These are phyloP conservation scores for Callipepla californica DNA, from an alignment of 2,113 vertebrate genomes.

Conservation along the genomic window DNA sequence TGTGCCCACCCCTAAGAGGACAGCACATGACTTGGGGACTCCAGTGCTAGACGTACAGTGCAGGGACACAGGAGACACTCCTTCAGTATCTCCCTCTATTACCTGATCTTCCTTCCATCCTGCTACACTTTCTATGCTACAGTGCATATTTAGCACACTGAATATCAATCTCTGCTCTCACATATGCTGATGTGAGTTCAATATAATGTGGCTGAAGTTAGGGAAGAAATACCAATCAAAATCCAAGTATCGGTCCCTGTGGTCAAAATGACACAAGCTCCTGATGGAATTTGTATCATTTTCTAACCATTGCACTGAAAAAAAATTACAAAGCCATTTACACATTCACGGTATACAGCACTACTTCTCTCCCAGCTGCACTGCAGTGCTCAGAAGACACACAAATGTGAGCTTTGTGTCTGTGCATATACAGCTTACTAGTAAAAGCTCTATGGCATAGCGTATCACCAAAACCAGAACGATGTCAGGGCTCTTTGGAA, in stretches of 20 bases:
- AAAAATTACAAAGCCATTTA: not conserved
- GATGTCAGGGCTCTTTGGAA: not conserved
- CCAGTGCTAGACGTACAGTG: not conserved
- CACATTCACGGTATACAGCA: fast-evolving
- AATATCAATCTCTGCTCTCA: not conserved
- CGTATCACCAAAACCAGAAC: not conserved
- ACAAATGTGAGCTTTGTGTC: not conserved
- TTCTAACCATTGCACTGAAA: not conserved
- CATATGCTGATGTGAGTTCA: fast-evolving
- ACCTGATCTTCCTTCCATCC: not conserved
- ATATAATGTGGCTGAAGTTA: not conserved
- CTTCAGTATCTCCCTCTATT: not conserved
- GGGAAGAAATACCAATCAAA: not conserved
- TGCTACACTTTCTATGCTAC: not conserved
- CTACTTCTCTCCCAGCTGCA: not conserved
- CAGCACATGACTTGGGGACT: not conserved
- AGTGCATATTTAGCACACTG: not conserved
- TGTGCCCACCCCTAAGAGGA: not conserved
- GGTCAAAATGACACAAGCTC: not conserved
- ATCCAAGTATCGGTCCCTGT: not conserved
- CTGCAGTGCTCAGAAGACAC: not conserved
- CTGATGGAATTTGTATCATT: not conserved
- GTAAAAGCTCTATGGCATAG: not conserved
- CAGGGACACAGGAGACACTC: not conserved
- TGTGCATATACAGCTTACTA: not conserved